These are phyloP conservation scores for Cerastis leucographa DNA, from an alignment of 2,888 invertebrate species.

Conservation along the genomic window DNA sequence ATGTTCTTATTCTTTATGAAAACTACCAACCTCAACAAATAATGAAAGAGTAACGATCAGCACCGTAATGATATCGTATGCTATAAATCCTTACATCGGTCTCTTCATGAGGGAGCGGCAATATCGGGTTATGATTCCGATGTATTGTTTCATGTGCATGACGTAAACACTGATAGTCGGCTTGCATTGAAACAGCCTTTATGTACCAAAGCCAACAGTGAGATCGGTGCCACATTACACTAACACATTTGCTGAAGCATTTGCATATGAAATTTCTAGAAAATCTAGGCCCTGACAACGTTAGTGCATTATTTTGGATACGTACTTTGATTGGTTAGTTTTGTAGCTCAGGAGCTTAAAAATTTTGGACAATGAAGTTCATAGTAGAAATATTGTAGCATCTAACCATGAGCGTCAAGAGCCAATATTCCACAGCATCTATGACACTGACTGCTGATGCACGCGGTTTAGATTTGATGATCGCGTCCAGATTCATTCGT, in stretches of 20 bases:
- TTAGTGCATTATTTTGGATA: background rate
- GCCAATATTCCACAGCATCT: background rate
- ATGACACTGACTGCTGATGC: background rate
- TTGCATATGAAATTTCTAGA: background rate
- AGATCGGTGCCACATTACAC: slow-evolving; percentile 1
- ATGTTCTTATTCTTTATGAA: background rate
- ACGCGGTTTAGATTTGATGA: background rate
- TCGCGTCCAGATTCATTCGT: background rate
- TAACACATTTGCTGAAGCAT: slow-evolving; percentile 5
- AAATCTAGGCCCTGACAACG: background rate
- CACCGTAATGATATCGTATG: slow-evolving; percentile 10
- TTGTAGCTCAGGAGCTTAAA: too few relatives aligned
- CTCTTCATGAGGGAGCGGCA: slow-evolving; percentile 22
- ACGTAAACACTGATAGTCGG: slow-evolving; percentile 32
- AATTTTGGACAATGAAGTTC: background rate
- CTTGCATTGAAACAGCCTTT: slow-evolving; percentile 31
- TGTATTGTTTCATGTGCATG: slow-evolving; percentile 47
- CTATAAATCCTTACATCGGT: slow-evolving; percentile 4
- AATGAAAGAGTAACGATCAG: background rate
- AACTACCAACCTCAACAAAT: background rate
- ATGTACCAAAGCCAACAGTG: slow-evolving; percentile 6
- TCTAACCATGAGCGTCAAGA: background rate
- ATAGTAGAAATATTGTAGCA: background rate
- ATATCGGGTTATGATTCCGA: slow-evolving; percentile 49
- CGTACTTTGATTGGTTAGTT: background rate